Evolutionary conservation across 2,797 vertebrate species (phyloP).

Genomic region (Betta splendens): DNA sequence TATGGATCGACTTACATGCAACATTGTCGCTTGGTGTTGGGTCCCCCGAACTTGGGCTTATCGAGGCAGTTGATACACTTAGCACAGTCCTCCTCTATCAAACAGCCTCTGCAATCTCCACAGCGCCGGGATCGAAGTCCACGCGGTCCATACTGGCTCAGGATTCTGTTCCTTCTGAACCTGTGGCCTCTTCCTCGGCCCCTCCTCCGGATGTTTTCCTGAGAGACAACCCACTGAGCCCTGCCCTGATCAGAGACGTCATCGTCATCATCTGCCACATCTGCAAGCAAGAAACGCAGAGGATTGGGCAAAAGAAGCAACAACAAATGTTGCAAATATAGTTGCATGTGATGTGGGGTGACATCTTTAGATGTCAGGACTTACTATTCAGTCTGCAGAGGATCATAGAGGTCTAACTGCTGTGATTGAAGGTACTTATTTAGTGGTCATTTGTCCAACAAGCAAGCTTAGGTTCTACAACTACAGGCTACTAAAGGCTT

Average conservation of each 20-base stretch:
- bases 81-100: constrained; percentile 85
- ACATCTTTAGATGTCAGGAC: constrained; percentile 43
- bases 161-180: constrained; percentile 48
- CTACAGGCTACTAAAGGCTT: constrained; percentile 25
- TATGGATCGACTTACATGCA: constrained; percentile 87
- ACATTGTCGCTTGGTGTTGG: constrained; percentile 93
- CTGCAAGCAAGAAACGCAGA: constrained; percentile 60
- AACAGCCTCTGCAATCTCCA: constrained; percentile 85
- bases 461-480: constrained; percentile 36
- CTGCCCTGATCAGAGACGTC: constrained; percentile 67
- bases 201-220: constrained; percentile 60
- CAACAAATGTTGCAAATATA: neutral
- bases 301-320: constrained; percentile 44
- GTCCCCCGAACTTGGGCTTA: constrained; percentile 94
- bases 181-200: constrained; percentile 51
- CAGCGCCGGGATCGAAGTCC: constrained; percentile 80
- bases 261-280: constrained; percentile 74
- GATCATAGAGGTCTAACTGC: constrained; percentile 24
- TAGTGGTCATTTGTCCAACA: constrained; percentile 20
- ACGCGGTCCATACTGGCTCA: constrained; percentile 41
- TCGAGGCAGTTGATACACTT: constrained; percentile 89
- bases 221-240: constrained; percentile 68
- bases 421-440: constrained; percentile 30
- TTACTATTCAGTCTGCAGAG: constrained; percentile 36
- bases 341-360: constrained; percentile 23